A percentile compares a stretch with the other conserved stretches of the same genome.
phyloP scores from a whole-genome alignment of 2,113 vertebrate genomes.

The Psittacus erithacus region DNA sequence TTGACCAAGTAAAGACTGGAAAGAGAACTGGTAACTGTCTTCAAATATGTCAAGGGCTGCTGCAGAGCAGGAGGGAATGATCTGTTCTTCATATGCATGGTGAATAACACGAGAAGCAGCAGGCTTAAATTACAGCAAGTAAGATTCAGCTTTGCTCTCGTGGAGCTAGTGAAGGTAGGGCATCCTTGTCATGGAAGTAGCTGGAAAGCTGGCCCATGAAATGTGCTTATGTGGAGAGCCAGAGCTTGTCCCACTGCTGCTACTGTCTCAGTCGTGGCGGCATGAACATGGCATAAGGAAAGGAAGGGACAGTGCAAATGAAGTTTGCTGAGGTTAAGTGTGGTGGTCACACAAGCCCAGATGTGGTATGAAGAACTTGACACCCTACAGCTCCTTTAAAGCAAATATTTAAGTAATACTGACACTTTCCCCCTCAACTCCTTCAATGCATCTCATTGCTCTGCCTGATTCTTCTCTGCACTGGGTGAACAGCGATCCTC shows the following conservation, averaged over 20 bases:
- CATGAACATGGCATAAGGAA: neutral
- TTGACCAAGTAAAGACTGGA: neutral
- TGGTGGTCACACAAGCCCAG: neutral
- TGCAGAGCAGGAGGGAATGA: neutral
- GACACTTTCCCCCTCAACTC: neutral
- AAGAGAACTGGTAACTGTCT: neutral
- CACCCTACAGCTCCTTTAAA: neutral
- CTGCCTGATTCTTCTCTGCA: neutral
- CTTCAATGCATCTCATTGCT: neutral
- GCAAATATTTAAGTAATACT: neutral
- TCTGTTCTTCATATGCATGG: neutral
- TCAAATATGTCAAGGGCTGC: neutral
- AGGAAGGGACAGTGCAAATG: neutral
- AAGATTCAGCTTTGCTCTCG: neutral
- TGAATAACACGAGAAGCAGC: neutral
- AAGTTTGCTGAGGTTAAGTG: neutral
- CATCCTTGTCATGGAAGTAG: neutral
- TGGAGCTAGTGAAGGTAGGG: neutral
- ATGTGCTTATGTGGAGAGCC: neutral
- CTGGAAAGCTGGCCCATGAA: neutral
- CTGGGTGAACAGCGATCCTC: neutral
- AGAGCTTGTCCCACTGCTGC: neutral
- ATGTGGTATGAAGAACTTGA: neutral
- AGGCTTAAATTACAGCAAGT: neutral
- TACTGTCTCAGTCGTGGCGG: neutral